These are phyloP conservation scores for Acleris emargana DNA, from an alignment of 2,888 invertebrate genomes.

Conservation along the genomic window DNA sequence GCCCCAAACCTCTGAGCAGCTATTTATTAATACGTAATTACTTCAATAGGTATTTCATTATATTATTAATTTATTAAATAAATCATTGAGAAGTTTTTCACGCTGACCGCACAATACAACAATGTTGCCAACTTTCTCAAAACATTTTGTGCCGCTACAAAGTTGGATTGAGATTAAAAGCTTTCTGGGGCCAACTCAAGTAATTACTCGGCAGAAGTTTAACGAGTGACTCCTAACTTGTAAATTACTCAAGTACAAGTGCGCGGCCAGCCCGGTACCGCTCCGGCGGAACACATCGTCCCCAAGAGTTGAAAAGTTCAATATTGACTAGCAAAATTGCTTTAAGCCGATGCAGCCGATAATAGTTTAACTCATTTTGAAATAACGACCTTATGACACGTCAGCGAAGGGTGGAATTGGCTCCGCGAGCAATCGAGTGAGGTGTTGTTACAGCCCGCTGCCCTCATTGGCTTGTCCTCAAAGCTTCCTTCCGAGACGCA, in stretches of 20 bases:
- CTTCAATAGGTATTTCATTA: neutral
- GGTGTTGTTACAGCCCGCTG: conserved; percentile 72
- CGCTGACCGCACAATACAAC: conserved; percentile 20
- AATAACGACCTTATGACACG: conserved; percentile 70
- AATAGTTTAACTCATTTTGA: conserved; percentile 63
- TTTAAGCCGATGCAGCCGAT: conserved; percentile 75
- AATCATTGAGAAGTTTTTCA: conserved; percentile 4
- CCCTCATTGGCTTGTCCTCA: conserved; percentile 78
- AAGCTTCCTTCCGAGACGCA: conserved; percentile 69
- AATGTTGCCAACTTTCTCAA: conserved; percentile 18
- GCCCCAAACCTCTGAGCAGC: conserved; percentile 22
- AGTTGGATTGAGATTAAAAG: conserved; percentile 31
- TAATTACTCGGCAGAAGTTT: conserved; percentile 28
- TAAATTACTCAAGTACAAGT: conserved; percentile 31
- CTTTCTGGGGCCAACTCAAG: conserved; percentile 27
- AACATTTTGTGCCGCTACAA: conserved; percentile 19
- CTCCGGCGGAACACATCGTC: conserved; percentile 70
- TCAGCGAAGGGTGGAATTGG: conserved; percentile 61
- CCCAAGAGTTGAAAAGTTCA: conserved; percentile 73
- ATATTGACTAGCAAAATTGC: conserved; percentile 81
- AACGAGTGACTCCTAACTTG: conserved; percentile 28
- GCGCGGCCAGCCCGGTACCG: conserved; percentile 43
- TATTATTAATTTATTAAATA: neutral
- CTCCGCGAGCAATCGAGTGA: conserved; percentile 56
- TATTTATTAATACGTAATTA: conserved; percentile 19